Evolutionary conservation across 1,140 invertebrate species (phyloP).

Genomic region (Pogonomyrmex barbatus): DNA sequence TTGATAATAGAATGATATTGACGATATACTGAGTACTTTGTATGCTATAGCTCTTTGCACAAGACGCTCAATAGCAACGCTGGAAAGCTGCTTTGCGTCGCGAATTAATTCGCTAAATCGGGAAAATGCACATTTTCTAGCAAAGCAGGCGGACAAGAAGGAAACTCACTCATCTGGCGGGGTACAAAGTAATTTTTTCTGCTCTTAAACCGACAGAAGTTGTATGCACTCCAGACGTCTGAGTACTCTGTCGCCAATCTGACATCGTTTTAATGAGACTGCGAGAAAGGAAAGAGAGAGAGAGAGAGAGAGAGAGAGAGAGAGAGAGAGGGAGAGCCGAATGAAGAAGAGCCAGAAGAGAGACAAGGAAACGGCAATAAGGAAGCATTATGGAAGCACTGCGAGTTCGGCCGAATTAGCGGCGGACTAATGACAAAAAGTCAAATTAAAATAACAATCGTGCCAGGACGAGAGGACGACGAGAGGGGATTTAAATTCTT

Average conservation of each 20-base stretch:
- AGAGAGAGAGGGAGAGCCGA: background rate
- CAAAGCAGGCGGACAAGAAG: background rate
- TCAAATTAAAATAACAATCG: conserved; percentile 82
- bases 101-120: conserved; percentile 58
- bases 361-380: conserved; percentile 51
- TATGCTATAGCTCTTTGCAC: background rate
- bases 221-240: conserved; percentile 57
- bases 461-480: conserved; percentile 53
- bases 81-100: conserved; percentile 12
- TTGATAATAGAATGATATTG: background rate
- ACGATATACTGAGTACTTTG: background rate
- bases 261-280: conserved; percentile 62
- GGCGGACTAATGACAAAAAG: conserved; percentile 80
- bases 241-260: conserved; percentile 46
- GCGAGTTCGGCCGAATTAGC: conserved; percentile 75
- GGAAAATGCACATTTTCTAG: conserved; percentile 52
- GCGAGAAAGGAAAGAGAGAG: background rate
- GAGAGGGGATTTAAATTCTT: conserved; percentile 50
- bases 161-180: background rate
- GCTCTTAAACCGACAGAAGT: conserved; percentile 29
- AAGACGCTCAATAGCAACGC: background rate
- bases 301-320: conserved; percentile 6
- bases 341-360: background rate
- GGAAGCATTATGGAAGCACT: conserved; percentile 58
- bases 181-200: conserved; percentile 51